Evolutionary conservation across 2,797 vertebrate species (phyloP).

Genomic region (Pantherophis vulpinus): DNA sequence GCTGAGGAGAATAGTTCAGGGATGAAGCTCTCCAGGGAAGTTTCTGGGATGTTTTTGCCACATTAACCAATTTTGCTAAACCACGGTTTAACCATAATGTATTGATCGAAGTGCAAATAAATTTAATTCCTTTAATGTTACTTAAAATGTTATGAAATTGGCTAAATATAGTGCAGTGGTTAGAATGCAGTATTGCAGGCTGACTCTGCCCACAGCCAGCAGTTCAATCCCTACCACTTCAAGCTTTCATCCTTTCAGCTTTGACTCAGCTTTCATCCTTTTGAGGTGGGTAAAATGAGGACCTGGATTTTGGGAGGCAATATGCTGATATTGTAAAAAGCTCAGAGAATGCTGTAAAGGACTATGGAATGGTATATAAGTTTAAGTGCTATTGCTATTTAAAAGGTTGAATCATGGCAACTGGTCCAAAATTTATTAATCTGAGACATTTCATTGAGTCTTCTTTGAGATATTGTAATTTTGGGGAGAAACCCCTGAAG

Average conservation of each 20-base stretch:
- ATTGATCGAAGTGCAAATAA: background rate
- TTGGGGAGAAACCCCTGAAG: too few species aligned
- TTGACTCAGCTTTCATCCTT: background rate
- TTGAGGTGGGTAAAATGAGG: background rate
- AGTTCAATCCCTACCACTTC: background rate
- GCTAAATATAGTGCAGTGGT: background rate
- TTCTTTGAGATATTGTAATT: too few species aligned
- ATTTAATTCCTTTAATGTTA: background rate
- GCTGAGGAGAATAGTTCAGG: background rate
- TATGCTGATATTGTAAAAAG: background rate
- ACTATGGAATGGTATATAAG: too few species aligned
- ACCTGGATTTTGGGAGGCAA: background rate
- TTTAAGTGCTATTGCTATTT: too few species aligned
- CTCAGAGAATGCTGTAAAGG: background rate
- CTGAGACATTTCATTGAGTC: too few species aligned
- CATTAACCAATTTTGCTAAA: background rate
- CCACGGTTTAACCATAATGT: background rate
- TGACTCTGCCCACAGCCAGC: background rate
- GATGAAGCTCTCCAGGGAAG: background rate
- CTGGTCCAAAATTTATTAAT: too few species aligned
- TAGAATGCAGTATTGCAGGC: background rate
- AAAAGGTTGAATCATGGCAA: too few species aligned
- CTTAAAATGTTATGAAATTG: background rate
- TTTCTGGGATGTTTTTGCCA: background rate
- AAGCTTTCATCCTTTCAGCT: background rate